Evolutionary conservation across 2,888 invertebrate species (phyloP).

Genomic region (Tigriopus californicus): DNA sequence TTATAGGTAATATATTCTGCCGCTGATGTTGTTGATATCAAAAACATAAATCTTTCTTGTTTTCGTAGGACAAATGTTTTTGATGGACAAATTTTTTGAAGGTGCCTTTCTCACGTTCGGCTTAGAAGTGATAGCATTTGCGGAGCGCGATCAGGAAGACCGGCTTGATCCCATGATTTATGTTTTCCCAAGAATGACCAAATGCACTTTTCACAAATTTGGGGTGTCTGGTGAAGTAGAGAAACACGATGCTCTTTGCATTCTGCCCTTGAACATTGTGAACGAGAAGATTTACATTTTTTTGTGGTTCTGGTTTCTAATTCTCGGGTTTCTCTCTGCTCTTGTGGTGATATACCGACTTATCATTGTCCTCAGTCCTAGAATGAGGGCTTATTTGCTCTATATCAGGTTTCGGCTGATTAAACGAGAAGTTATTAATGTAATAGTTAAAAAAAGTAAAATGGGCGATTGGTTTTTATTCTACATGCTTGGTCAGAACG

Average conservation of each 20-base stretch:
- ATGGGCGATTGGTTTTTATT: constrained; percentile 91
- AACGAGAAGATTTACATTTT: constrained; percentile 72
- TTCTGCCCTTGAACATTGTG: constrained; percentile 76
- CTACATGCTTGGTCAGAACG: constrained; percentile 78
- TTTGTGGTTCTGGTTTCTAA: constrained; percentile 87
- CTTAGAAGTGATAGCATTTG: constrained; percentile 68
- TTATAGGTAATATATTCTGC: constrained; percentile 52
- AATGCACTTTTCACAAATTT: constrained; percentile 83
- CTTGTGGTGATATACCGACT: constrained; percentile 62
- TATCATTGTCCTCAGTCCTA: constrained; percentile 64
- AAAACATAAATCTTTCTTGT: not conserved
- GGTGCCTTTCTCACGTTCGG: constrained; percentile 83
- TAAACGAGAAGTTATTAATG: constrained; percentile 69
- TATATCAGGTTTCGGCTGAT: constrained; percentile 70
- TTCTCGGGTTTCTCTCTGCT: constrained; percentile 59
- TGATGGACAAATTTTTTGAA: constrained; percentile 86
- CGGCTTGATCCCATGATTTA: constrained; percentile 81
- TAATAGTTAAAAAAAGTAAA: constrained; percentile 72
- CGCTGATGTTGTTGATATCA: not conserved
- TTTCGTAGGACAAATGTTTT: constrained; percentile 74
- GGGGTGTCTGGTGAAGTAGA: constrained; percentile 68
- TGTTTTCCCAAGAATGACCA: constrained; percentile 84
- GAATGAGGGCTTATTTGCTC: constrained; percentile 78
- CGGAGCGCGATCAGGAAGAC: constrained; percentile 80
- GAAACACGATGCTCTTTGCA: constrained; percentile 60